Percentiles rank a stretch among this genome's conserved stretches.
Evolutionary conservation across 1,140 invertebrate genomes (phyloP).

Genomic region (Calycopis cecrops): DNA sequence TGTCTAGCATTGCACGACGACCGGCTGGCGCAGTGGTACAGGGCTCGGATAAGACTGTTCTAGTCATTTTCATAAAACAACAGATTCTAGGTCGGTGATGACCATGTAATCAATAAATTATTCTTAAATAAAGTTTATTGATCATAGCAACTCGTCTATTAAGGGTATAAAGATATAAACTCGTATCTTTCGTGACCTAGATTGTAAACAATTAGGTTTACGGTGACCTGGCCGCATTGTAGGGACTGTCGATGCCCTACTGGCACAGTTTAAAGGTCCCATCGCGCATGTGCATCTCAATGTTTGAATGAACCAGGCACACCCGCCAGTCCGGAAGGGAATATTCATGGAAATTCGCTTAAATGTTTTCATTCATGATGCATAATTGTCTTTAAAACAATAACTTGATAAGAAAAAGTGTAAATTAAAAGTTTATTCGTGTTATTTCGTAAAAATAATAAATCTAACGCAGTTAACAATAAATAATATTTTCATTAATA

Average conservation of each 20-base stretch:
- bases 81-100: no score
- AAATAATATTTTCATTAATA: no score
- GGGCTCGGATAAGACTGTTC: no score
- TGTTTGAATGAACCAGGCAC: constrained; percentile 39
- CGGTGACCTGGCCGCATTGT: constrained; percentile 47
- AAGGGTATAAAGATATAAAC: constrained; percentile 1
- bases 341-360: constrained; percentile 4
- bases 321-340: constrained; percentile 11
- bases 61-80: no score
- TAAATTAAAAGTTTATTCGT: no score
- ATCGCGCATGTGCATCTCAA: constrained; percentile 50
- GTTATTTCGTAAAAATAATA: no score
- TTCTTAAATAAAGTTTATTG: no score
- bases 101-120: no score
- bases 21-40: no score
- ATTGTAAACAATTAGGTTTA: constrained; percentile 47
- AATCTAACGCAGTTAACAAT: not conserved
- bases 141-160: no score
- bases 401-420: not conserved
- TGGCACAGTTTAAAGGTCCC: constrained; percentile 43
- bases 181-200: constrained; percentile 46
- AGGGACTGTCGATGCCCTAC: constrained; percentile 58
- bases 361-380: constrained; percentile 4
- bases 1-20: no score
- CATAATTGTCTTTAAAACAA: not conserved